A percentile compares a stretch with the other conserved stretches of the same genome.
Conservation (phyloP, 2,888 invertebrate species). For the Oxycera nigricornis region DNA sequence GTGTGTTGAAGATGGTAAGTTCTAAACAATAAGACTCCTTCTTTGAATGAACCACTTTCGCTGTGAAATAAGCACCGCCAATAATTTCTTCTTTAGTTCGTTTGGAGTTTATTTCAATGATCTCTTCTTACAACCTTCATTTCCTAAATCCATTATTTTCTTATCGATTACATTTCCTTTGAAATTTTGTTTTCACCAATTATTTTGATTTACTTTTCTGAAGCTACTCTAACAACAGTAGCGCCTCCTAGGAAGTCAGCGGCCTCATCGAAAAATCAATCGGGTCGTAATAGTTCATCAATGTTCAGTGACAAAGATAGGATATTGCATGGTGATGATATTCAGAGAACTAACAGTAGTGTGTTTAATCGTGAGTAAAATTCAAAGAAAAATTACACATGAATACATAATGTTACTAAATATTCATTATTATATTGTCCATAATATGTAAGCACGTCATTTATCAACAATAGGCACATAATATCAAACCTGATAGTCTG, state of each 20-base stretch:
- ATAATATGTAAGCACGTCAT: too few relatives aligned
- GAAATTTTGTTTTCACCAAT: slow-evolving; percentile 24
- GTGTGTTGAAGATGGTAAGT: slow-evolving; percentile 88
- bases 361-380: slow-evolving; percentile 27
- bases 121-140: neutral
- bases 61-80: slow-evolving; percentile 5
- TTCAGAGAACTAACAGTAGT: slow-evolving; percentile 23
- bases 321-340: slow-evolving; percentile 34
- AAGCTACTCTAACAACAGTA: slow-evolving; percentile 43
- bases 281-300: slow-evolving; percentile 26
- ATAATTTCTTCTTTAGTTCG: neutral
- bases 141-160: neutral
- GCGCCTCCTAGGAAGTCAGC: slow-evolving; percentile 41
- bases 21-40: neutral
- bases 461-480: too few relatives aligned
- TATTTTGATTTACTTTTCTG: slow-evolving; percentile 33
- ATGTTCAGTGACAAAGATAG: slow-evolving; percentile 22
- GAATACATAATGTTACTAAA: too few relatives aligned
- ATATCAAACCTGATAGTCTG: too few relatives aligned
- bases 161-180: slow-evolving; percentile 1
- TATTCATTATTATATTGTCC: too few relatives aligned
- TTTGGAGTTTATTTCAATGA: neutral
- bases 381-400: neutral
- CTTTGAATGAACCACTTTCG: neutral
- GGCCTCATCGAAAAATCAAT: slow-evolving; percentile 2